Percentiles rank a stretch among this genome's conserved stretches.
Evolutionary conservation across 1,140 invertebrate species (phyloP).

Genomic region (Mamestra configurata): DNA sequence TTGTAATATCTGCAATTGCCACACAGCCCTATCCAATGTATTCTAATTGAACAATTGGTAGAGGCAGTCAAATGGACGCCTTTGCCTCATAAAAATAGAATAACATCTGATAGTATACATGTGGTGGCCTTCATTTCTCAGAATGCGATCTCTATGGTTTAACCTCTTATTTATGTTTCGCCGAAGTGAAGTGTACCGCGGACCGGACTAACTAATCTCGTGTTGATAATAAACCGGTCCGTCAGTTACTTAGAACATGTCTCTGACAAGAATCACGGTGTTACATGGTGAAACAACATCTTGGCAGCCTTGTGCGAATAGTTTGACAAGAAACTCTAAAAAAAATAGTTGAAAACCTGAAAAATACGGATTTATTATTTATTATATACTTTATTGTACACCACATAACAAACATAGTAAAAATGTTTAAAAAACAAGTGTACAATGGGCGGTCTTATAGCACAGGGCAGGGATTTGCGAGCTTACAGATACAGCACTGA

Average conservation of each 20-base stretch:
- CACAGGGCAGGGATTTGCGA: too few relatives aligned
- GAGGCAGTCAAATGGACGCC: constrained; percentile 43
- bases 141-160: not conserved
- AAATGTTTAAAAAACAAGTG: too few relatives aligned
- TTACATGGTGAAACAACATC: too few relatives aligned
- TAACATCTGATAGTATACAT: constrained; percentile 16
- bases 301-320: too few relatives aligned
- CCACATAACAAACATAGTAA: too few relatives aligned
- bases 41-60: constrained; percentile 45
- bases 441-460: too few relatives aligned
- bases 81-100: constrained; percentile 38
- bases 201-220: not conserved
- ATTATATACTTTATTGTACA: too few relatives aligned
- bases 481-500: too few relatives aligned
- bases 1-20: not conserved
- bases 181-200: not conserved
- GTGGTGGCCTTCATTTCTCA: constrained; percentile 18
- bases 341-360: too few relatives aligned
- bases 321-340: too few relatives aligned
- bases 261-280: not conserved
- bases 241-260: not conserved
- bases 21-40: constrained; percentile 16
- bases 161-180: not conserved
- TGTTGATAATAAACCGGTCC: not conserved
- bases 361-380: too few relatives aligned